These are phyloP conservation scores for Callipepla californica DNA, from an alignment of 2,113 vertebrate species.

Conservation along the genomic window DNA sequence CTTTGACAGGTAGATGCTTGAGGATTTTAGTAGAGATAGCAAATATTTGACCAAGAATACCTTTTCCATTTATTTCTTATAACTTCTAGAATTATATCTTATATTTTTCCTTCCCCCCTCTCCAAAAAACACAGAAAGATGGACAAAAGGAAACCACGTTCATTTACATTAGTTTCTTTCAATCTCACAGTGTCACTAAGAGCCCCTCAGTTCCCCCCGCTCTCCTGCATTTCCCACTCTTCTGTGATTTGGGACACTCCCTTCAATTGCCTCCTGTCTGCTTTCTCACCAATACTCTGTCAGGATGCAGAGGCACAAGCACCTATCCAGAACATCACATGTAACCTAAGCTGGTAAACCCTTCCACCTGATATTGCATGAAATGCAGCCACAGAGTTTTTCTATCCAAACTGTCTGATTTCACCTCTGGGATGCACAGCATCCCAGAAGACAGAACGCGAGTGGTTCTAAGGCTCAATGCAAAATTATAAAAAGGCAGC, in stretches of 20 bases:
- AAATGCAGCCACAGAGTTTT: neutral
- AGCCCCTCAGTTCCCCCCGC: neutral
- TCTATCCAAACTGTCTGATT: rapidly evolving
- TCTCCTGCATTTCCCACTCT: neutral
- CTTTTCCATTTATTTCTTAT: neutral
- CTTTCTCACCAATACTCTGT: neutral
- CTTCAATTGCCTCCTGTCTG: neutral
- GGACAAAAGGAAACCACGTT: neutral
- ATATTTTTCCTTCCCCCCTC: neutral
- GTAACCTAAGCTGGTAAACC: neutral
- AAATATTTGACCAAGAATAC: neutral
- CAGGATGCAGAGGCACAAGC: neutral
- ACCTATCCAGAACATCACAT: neutral
- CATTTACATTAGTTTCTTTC: neutral
- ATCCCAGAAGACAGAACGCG: neutral
- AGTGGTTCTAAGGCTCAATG: neutral
- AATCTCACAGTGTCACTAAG: neutral
- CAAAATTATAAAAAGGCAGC: neutral
- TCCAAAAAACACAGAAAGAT: neutral
- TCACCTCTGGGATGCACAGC: neutral
- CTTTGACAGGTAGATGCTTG: neutral
- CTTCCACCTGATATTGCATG: rapidly evolving
- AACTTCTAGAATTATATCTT: neutral
- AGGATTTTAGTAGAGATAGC: too few species aligned
- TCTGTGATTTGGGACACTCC: neutral